Percentiles rank a stretch among this genome's conserved stretches.
These are phyloP conservation scores for Tipula confusa DNA, from an alignment of 2,888 invertebrate species.

Conservation along the genomic window DNA sequence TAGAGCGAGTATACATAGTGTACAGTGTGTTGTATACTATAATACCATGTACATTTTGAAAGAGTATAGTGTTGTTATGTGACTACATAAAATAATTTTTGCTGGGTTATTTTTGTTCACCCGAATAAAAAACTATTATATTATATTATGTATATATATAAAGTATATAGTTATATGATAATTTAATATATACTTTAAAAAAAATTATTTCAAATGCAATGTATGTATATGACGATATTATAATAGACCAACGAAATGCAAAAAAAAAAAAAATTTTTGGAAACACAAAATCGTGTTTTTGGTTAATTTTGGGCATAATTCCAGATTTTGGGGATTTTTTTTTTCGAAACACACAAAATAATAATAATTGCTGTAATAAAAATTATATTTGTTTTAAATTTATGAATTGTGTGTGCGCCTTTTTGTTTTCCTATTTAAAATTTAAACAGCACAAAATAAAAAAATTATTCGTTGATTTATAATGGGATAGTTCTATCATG, in stretches of 20 bases:
- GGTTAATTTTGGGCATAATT: conserved; percentile 20
- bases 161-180: not conserved
- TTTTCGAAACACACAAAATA: conserved; percentile 3
- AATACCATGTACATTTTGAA: not conserved
- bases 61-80: not conserved
- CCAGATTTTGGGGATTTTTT: not conserved
- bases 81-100: conserved; percentile 15
- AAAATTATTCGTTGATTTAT: not conserved
- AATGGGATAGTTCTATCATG: not conserved
- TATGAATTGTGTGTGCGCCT: not conserved
- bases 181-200: not conserved
- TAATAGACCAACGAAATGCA: conserved; percentile 15
- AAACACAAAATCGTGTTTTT: conserved; percentile 15
- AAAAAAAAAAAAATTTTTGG: not conserved
- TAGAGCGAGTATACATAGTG: not conserved
- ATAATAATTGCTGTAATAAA: conserved; percentile 25
- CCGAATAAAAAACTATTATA: not conserved
- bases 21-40: not conserved
- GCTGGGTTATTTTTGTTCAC: conserved; percentile 16
- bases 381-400: conserved; percentile 25
- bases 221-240: not conserved
- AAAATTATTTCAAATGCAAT: no score
- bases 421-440: conserved; percentile 8
- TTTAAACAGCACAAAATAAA: not conserved
- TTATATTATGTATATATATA: no score